Base-by-base conservation (phyloP, 53 echinoderm and acorn worm genomes). In the Pentamera pediparva region DNA sequence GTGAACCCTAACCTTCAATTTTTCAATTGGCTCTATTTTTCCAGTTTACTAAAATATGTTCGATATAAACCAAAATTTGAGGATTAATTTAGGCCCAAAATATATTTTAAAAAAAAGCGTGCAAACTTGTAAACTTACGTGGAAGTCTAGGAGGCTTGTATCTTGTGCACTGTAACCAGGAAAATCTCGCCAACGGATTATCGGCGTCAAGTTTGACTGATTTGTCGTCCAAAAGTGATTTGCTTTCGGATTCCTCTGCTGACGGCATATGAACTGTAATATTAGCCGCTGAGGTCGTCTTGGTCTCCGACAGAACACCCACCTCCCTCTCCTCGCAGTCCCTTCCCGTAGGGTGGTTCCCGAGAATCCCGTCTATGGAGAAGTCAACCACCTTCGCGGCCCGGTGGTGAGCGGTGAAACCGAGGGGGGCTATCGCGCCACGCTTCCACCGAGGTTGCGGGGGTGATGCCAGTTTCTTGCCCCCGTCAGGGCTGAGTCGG, bases 111-210 rank as follows among this genome's bases (percentile, higher is more conserved):
- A n/a, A n/a, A n/a, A n/a, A n/a, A n/a, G n/a, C n/a, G n/a, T n/a
- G n/a, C n/a, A n/a, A n/a, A n/a, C n/a, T n/a, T n/a, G n/a, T n/a
- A n/a, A 32, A 75, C 89, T 89, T 74, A 94, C 94, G 80, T 71
- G 94, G 94, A 28, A 94, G 78, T 45, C 94, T 75, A 20, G 94
- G 94, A 32, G 90, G 94, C 50, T 94, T 94, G 35, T 94, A 94
- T 51, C 94, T 43, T 10, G 94, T 90, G 39, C 94, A 94, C 73
- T 94, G 94, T 21, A 94, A 75, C 94, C 94, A 94, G 6, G 94
- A 94, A 48, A 94, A 94, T 33, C 94, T 74, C 22, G 94, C 69
- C 74, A 94, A 35, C 6, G 94, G 94, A 54, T 87, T 90, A 39
- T 90, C 82, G n/a, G 35, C 59, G 6, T 27, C 43, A 38, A 82